These are phyloP conservation scores for Clarias batrachus DNA, from an alignment of 2,113 vertebrate species.

Conservation along the genomic window DNA sequence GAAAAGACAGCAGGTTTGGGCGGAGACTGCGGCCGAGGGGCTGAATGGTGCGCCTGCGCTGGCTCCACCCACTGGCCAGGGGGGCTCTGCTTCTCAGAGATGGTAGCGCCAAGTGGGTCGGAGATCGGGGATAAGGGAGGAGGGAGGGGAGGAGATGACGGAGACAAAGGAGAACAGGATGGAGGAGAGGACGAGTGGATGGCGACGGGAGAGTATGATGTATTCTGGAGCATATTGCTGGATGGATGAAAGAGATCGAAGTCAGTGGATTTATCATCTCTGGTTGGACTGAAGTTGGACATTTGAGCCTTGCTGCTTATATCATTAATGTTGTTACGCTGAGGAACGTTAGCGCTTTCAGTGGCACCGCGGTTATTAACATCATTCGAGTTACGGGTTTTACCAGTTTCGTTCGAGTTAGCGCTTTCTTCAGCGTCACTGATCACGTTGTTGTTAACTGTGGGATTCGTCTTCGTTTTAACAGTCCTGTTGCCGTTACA, in stretches of 20 bases:
- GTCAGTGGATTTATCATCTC: conserved; percentile 48
- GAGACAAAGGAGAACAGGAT: conserved; percentile 43
- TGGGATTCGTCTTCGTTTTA: conserved; percentile 9
- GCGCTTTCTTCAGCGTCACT: conserved; percentile 23
- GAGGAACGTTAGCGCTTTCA: not conserved
- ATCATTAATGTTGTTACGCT: conserved; percentile 11
- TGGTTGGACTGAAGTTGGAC: conserved; percentile 29
- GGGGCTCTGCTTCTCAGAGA: not conserved
- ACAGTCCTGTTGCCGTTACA: conserved; percentile 46
- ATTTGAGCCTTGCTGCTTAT: conserved; percentile 18
- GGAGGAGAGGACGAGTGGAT: conserved; percentile 55
- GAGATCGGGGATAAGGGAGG: conserved; percentile 53
- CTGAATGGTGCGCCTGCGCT: not conserved
- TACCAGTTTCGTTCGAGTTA: not conserved
- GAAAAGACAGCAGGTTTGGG: conserved; percentile 66
- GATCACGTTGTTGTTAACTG: conserved; percentile 24
- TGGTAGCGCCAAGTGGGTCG: conserved; percentile 57
- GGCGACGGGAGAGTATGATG: conserved; percentile 51
- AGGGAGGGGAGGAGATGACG: conserved; percentile 38
- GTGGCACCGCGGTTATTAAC: not conserved
- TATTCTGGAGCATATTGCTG: conserved; percentile 35
- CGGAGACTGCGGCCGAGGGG: conserved; percentile 39
- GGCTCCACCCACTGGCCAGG: conserved; percentile 39
- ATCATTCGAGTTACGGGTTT: conserved; percentile 21
- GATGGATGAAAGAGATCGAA: conserved; percentile 56